Conservation (phyloP, 1,140 invertebrate genomes). For the Formica selysi region DNA sequence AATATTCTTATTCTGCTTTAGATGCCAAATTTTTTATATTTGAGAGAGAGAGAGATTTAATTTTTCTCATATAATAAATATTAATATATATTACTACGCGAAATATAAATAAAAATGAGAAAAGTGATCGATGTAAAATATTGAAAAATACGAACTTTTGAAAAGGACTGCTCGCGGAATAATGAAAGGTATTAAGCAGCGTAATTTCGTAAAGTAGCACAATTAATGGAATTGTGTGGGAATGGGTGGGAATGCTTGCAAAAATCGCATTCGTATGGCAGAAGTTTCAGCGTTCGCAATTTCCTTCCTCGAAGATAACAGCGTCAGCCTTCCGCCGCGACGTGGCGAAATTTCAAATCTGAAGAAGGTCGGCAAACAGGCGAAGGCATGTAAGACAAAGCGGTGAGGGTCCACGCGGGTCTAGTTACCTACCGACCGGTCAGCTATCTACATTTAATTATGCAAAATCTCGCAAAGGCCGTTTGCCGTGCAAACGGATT, state of each 20-base stretch:
- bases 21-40: neutral
- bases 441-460: slow-evolving; percentile 43
- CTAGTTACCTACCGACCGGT: neutral
- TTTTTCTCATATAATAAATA: neutral
- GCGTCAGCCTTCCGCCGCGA: neutral
- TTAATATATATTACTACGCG: neutral
- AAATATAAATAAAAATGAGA: neutral
- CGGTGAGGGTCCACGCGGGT: neutral
- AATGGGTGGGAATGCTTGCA: neutral
- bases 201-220: slow-evolving; percentile 27
- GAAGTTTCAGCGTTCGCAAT: slow-evolving; percentile 44
- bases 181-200: neutral
- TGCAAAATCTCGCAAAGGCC: slow-evolving; percentile 41
- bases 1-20: neutral
- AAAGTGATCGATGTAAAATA: slow-evolving; percentile 2
- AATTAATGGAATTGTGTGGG: slow-evolving; percentile 35
- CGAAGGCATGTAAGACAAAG: slow-evolving; percentile 8
- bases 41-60: slow-evolving; percentile 4
- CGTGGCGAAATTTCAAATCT: slow-evolving; percentile 41
- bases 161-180: neutral
- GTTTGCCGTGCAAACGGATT: slow-evolving; percentile 39
- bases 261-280: slow-evolving; percentile 21
- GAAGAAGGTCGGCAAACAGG: slow-evolving; percentile 42
- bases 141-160: neutral
- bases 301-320: slow-evolving; percentile 38